Evolutionary conservation across 2,888 invertebrate species (phyloP), one percentile per base, ranked within the genome.

Genomic region (Choristoneura rosaceana): DNA sequence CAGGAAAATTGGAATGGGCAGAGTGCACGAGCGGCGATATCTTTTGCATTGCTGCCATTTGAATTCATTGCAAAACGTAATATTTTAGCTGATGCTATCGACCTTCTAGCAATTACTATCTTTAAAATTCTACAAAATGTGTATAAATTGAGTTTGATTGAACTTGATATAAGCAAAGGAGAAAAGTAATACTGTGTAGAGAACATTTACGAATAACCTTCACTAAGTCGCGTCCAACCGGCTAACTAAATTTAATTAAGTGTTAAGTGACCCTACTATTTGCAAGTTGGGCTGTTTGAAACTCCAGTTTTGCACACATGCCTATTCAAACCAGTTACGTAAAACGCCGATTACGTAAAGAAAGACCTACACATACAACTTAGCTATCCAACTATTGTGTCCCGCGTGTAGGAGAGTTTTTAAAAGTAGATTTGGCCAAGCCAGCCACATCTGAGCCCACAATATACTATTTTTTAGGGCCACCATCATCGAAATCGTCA

Each of bases 171-270:
- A 52, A 3, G 17, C 17, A 52, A 52, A 52, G 50, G 8, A 17
- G 15, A 25, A 55, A 55, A 55, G 17, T 25, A 4, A 25, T 55
- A 17, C 1, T n/a, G 2, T 3, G 17, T 7, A 52, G 52, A 52
- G 52, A 52, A 52, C 15, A 17, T 52, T 52, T 52, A 52, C 15
- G 52, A 52, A 17, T 52, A 52, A 52, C 52, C 52, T 52, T 17
- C 60, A 14, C 60, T 41, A 61, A 61, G 25, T 61, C 8, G 15
- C 41, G 60, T 41, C n/a, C 60, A 38, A 12, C 17, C 41, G 33
- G 10, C 14, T 1, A 41, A 43, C 61, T 41, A 41, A 61, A 17
- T 41, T 61, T 61, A 61, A 41, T 61, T 38, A 61, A 61, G 61
- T 43, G 61, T 41, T 61, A 61, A 61, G 17, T 15, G 61, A 38